Percentiles rank a stretch among this genome's conserved stretches.
These are phyloP conservation scores for Tiliqua scincoides DNA, from an alignment of 2,113 vertebrate genomes.

Conservation along the genomic window DNA sequence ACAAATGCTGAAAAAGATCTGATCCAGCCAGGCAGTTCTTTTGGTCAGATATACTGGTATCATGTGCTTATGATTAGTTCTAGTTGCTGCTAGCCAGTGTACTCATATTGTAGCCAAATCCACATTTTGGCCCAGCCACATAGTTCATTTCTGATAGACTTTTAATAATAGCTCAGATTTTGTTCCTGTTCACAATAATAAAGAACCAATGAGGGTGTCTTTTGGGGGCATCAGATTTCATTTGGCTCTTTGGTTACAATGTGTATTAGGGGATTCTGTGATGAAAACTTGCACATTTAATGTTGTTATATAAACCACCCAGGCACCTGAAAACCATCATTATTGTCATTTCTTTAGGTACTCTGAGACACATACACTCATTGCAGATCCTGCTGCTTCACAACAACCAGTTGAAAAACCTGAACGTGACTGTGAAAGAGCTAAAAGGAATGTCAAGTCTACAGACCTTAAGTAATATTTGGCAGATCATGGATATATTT, in stretches of 20 bases:
- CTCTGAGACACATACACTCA: slow-evolving; percentile 68
- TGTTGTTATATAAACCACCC: not conserved
- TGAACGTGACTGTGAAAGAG: slow-evolving; percentile 75
- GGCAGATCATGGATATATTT: slow-evolving; percentile 13
- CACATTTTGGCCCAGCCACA: not conserved
- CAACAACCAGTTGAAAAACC: slow-evolving; percentile 76
- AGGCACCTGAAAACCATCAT: not conserved
- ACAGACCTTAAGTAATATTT: slow-evolving; percentile 77
- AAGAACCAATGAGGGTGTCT: too few species aligned
- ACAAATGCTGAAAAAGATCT: too few species aligned
- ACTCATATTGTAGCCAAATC: not conserved
- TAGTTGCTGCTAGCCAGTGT: not conserved
- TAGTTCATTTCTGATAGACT: not conserved
- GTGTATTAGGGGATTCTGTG: not conserved
- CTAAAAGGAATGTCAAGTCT: slow-evolving; percentile 76
- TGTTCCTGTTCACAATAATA: not conserved
- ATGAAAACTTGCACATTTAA: not conserved
- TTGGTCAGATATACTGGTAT: too few species aligned
- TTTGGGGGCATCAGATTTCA: not conserved
- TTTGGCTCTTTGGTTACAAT: not conserved
- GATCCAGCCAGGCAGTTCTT: not conserved
- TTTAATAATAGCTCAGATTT: not conserved
- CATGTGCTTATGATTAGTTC: not conserved
- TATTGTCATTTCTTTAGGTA: slow-evolving; percentile 64
- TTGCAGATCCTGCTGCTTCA: slow-evolving; percentile 78